A percentile compares a stretch with the other conserved stretches of the same genome.
Evolutionary conservation across 2,113 vertebrate genomes (phyloP).

Genomic region (Pedetes capensis): DNA sequence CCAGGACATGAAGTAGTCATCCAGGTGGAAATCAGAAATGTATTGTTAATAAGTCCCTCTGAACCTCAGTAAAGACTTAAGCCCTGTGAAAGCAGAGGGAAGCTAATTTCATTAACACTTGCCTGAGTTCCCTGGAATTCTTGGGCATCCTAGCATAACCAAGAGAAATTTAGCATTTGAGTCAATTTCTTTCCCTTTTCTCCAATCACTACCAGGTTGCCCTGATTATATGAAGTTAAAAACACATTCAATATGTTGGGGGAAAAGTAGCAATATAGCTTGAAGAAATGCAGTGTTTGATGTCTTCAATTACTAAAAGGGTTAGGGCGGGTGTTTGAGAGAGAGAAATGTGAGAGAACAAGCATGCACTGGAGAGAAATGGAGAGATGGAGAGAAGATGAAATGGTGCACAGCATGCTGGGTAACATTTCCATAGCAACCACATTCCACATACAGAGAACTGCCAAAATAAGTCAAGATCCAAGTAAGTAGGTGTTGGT

Average conservation of each 20-base stretch:
- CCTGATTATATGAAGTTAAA: conserved; percentile 62
- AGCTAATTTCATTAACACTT: conserved; percentile 56
- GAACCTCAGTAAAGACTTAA: conserved; percentile 7
- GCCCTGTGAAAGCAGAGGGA: background rate
- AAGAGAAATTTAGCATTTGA: conserved; percentile 27
- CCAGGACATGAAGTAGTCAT: background rate
- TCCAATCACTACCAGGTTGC: background rate
- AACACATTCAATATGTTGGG: background rate
- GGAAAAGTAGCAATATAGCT: background rate
- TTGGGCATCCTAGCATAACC: conserved; percentile 33
- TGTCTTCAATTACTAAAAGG: conserved; percentile 80
- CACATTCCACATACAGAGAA: conserved; percentile 72
- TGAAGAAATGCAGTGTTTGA: conserved; percentile 75
- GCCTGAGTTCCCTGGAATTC: conserved; percentile 42
- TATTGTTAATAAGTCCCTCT: background rate
- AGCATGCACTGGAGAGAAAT: conserved; percentile 67
- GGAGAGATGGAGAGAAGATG: conserved; percentile 73
- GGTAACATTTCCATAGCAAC: conserved; percentile 84
- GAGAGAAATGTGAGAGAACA: conserved; percentile 36
- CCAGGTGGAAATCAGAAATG: conserved; percentile 44
- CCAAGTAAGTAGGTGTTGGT: conserved; percentile 74
- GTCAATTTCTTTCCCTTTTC: background rate
- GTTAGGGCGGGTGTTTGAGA: conserved; percentile 70
- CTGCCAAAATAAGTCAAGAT: conserved; percentile 83
- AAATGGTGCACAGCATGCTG: conserved; percentile 65